Conservation (phyloP, 2,888 invertebrate species). For the Hypercompe scribonia region DNA sequence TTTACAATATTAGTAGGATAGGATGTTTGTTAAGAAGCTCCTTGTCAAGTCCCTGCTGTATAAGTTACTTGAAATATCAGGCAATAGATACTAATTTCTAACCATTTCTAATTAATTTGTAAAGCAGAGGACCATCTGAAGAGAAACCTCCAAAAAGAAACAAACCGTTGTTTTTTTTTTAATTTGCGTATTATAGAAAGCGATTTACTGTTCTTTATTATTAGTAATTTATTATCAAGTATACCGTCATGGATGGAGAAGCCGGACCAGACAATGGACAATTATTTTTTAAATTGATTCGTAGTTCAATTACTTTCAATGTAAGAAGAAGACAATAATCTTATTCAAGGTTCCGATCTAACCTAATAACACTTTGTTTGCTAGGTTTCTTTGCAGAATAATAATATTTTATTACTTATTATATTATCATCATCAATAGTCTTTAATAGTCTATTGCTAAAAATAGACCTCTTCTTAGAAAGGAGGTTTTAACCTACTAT, state of each 20-base stretch:
- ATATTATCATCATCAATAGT: too few relatives aligned
- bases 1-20: too few relatives aligned
- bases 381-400: neutral
- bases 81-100: neutral
- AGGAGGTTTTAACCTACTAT: too few relatives aligned
- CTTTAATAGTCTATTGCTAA: too few relatives aligned
- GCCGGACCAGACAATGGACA: constrained; percentile 37
- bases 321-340: constrained; percentile 41
- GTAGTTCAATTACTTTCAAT: constrained; percentile 42
- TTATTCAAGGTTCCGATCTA: constrained; percentile 37
- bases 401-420: neutral
- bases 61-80: neutral
- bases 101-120: neutral
- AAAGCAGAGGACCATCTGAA: neutral
- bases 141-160: constrained; percentile 9
- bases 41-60: too few relatives aligned
- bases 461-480: too few relatives aligned
- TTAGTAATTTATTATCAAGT: constrained; percentile 45
- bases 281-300: constrained; percentile 43
- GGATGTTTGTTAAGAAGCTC: too few relatives aligned
- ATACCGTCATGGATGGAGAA: constrained; percentile 33
- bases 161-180: constrained; percentile 27
- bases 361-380: constrained; percentile 29
- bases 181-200: constrained; percentile 40
- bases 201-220: constrained; percentile 39